These are phyloP conservation scores for Trinectes maculatus DNA, from an alignment of 2,113 vertebrate species.

Conservation along the genomic window DNA sequence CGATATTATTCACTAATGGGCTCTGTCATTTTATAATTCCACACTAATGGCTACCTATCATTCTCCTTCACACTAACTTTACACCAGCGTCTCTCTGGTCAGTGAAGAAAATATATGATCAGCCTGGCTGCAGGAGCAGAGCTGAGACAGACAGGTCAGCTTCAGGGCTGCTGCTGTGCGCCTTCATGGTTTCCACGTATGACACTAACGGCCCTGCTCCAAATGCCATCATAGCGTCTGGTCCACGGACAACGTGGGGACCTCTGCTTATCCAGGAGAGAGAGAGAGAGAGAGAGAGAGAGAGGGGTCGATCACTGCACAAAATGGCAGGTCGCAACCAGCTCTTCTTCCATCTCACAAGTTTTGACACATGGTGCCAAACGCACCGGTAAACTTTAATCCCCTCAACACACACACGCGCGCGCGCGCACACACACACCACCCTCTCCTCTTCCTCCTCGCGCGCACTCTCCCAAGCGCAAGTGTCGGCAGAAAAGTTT, in stretches of 20 bases:
- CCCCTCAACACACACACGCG: constrained; percentile 37
- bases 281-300: neutral
- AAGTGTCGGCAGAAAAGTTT: constrained; percentile 69
- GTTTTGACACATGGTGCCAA: constrained; percentile 84
- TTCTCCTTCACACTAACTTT: constrained; percentile 64
- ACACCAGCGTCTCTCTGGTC: neutral
- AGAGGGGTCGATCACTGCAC: constrained; percentile 88
- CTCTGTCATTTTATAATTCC: constrained; percentile 65
- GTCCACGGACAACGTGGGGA: constrained; percentile 81
- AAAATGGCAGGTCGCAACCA: constrained; percentile 94
- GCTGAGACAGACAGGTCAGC: constrained; percentile 34
- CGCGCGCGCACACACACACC: neutral
- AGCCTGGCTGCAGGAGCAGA: too few relatives aligned
- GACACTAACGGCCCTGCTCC: constrained; percentile 77
- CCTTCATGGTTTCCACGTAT: constrained; percentile 58
- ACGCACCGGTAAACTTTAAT: constrained; percentile 81
- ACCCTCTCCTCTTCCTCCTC: constrained; percentile 38
- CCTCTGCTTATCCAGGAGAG: constrained; percentile 71
- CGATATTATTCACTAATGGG: constrained; percentile 17
- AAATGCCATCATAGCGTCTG: constrained; percentile 83
- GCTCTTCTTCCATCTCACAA: constrained; percentile 84
- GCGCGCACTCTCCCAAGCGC: constrained; percentile 42
- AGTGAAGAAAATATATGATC: too few relatives aligned
- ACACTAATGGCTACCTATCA: constrained; percentile 49
- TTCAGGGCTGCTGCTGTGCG: constrained; percentile 36